Evolutionary conservation across 2,888 invertebrate genomes (phyloP).

Genomic region (Campaea margaritaria): DNA sequence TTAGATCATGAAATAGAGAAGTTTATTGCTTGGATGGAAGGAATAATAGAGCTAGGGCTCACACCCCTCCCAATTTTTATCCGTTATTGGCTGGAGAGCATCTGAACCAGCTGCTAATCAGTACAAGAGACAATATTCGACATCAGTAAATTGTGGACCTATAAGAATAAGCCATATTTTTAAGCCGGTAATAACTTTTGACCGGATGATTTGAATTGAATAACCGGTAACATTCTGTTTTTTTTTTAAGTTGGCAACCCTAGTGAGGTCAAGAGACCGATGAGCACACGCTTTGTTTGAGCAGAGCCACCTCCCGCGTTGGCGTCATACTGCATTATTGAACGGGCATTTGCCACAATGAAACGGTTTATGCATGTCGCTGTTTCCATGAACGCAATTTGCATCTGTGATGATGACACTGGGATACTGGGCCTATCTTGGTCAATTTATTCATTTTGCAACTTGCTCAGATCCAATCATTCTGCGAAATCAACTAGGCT

Average conservation of each 20-base stretch:
- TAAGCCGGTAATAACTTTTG: too few species aligned
- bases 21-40: background rate
- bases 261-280: conserved; percentile 57
- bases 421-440: conserved; percentile 2
- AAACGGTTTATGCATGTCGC: conserved; percentile 45
- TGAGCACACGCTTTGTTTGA: conserved; percentile 58
- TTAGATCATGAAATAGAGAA: conserved; percentile 2
- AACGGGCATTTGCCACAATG: conserved; percentile 47
- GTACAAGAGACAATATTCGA: too few species aligned
- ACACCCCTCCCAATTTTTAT: too few species aligned
- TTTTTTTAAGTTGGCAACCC: conserved; percentile 9
- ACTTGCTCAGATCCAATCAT: background rate
- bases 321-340: conserved; percentile 54
- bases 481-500: too few species aligned
- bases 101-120: too few species aligned
- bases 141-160: too few species aligned
- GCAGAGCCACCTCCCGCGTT: conserved; percentile 58
- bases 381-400: conserved; percentile 39
- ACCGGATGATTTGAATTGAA: too few species aligned
- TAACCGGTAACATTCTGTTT: too few species aligned
- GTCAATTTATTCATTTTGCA: conserved; percentile 14
- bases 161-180: too few species aligned
- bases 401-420: conserved; percentile 29
- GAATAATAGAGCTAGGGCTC: too few species aligned
- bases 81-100: too few species aligned